Evolutionary conservation across 1,140 invertebrate species (phyloP), one percentile per base, ranked within the genome.

Genomic region (Hetaerina americana): DNA sequence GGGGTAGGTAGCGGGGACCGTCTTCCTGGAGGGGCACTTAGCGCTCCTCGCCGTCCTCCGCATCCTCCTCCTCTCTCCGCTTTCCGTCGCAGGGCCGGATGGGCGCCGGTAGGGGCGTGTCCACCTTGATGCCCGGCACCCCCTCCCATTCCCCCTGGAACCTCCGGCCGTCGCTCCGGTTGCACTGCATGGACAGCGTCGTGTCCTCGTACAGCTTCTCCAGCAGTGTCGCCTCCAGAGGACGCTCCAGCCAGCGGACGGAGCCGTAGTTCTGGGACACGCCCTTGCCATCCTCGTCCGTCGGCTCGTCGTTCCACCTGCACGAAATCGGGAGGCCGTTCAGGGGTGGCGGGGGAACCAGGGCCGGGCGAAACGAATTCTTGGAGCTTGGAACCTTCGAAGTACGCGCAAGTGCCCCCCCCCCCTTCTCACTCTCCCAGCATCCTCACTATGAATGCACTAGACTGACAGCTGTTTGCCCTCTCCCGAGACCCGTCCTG

Each of bases 171-270:
- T 91, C 89, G 2, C 93, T 96, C 77, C 88, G 87, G 81, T 98
- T 98, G 79, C 96, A 98, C 78, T 97, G 95, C 93, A 97, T 96
- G 68, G 94, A 94, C 67, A 98, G 85, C 25, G 94, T 91, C 1
- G 94, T 88, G 75, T 90, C 87, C n/a, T 87, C 84, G 78, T 96
- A 98, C 15, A 97, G 85, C 70, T 89, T 85, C 27, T 89, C 82
- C 27, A 98, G 82, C 18, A 94, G 82, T 66, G 87, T 81, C 0
- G 88, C 84, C 25, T 91, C 86, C 57, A 93, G 83, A 68, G 88
- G 89, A 8, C 87, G 94, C n/a, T n/a, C n/a, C n/a, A n/a, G n/a
- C 95, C 95, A 98, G 22, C 89, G 82, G 68, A 97, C 92, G 2
- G 88, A 83, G 49, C 87, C 81, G 78, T 96, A 97, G 81, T 96